Base-by-base conservation (phyloP, 2,797 vertebrate species). In the Cetoscarus ocellatus region DNA sequence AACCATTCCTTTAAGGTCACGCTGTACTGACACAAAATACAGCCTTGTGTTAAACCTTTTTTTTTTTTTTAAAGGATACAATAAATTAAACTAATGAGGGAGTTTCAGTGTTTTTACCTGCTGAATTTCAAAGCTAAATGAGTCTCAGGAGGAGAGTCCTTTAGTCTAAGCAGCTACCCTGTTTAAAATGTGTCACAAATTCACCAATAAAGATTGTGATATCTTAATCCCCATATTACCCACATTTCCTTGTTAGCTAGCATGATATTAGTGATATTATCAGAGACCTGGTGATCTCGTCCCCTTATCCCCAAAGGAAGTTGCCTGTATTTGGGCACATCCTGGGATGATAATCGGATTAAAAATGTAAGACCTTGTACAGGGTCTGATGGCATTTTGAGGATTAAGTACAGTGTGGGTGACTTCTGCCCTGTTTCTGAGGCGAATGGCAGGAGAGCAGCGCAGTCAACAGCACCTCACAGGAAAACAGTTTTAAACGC, bases 341-440 rank as follows among this genome's bases (percentile, higher is more conserved):
- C 39, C 35, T 53, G 43, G 70, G 74, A 73, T 82, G 76, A 70
- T 87, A 90, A 93, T 93, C 81, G 64, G 88, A 91, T 88, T 88
- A 87, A 86, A 76, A 77, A 72, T 73, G 75, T 86, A 71, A 86
- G 66, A 86, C 81, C 81, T 80, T 61, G 68, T 79, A 58, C 74
- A 61, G 75, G 72, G 79, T 85, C 79, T 53, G 61, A 79, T 80
- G 79, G 80, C 79, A 81, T 90, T 85, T 79, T 80, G 58, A 73
- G 80, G 86, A 89, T 90, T 88, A 90, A 67, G 56, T 63, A 55
- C 65, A 75, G 52, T 44, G 60, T 67, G 61, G 38, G 71, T 73
- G 79, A 90, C 76, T 84, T 61, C 80, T 75, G 69, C 47, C 58
- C 68, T 39, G 68, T 76, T 70, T 80, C 63, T 63, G 45, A 44